Conservation (phyloP, 2,113 vertebrate species). For the Dipodomys ordii region DNA sequence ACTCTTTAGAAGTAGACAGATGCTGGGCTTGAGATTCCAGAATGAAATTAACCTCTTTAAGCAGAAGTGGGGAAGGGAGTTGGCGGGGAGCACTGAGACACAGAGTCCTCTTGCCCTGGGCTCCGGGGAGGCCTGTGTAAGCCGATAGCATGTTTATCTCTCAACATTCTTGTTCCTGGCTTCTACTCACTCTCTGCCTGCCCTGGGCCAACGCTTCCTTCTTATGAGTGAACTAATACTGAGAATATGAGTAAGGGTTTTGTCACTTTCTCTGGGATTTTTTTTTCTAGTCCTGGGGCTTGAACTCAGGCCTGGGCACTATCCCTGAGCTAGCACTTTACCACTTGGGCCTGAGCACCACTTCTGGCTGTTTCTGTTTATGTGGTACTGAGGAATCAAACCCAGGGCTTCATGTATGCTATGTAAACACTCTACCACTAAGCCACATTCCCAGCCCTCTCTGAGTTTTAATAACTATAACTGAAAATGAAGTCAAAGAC, state of each 20-base stretch:
- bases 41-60: background rate
- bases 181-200: background rate
- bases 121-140: background rate
- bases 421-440: too few relatives aligned
- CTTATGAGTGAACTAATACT: background rate
- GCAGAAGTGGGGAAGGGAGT: background rate
- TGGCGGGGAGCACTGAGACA: background rate
- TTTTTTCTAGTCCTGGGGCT: too few relatives aligned
- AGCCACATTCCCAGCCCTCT: too few relatives aligned
- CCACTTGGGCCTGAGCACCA: too few relatives aligned
- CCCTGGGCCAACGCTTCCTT: background rate
- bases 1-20: background rate
- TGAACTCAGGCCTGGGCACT: too few relatives aligned
- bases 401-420: too few relatives aligned
- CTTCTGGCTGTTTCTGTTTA: too few relatives aligned
- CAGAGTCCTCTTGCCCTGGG: background rate
- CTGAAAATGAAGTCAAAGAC: slow-evolving; percentile 23
- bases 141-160: slow-evolving; percentile 50
- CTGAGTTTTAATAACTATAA: slow-evolving; percentile 26
- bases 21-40: slow-evolving; percentile 29
- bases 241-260: background rate
- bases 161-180: background rate
- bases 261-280: background rate
- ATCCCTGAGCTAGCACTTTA: too few relatives aligned
- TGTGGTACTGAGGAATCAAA: too few relatives aligned